Conservation (phyloP, 2,113 vertebrate genomes). For the Tachycineta bicolor region DNA sequence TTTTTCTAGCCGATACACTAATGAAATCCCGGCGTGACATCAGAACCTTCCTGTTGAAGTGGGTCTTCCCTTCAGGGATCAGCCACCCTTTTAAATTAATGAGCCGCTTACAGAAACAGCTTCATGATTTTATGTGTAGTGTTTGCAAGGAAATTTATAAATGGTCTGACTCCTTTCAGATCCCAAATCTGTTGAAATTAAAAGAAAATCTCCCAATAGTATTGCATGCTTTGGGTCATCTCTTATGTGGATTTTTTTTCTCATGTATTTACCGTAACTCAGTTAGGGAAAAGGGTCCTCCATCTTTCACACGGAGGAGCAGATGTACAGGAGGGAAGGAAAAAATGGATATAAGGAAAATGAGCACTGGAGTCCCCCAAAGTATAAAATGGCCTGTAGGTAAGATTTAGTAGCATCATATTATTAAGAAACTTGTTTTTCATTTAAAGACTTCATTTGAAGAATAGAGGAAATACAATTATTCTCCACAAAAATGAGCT, state of each 20-base stretch:
- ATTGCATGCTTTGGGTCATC: neutral
- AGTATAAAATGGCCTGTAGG: neutral
- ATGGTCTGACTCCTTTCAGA: neutral
- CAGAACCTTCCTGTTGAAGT: constrained; percentile 33
- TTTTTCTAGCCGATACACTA: constrained; percentile 11
- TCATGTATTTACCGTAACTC: neutral
- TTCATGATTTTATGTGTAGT: constrained; percentile 44
- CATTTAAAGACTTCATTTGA: neutral
- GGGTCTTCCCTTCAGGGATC: constrained; percentile 54
- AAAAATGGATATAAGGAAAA: neutral
- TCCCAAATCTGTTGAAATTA: constrained; percentile 1
- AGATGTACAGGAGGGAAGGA: neutral
- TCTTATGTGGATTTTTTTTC: neutral
- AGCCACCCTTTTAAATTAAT: constrained; percentile 60
- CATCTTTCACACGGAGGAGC: neutral
- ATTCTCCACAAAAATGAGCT: neutral
- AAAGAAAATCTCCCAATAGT: neutral
- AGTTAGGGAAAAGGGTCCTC: neutral
- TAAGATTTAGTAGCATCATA: neutral
- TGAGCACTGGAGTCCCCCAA: neutral
- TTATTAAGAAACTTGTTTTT: constrained; percentile 21
- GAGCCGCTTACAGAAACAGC: constrained; percentile 22
- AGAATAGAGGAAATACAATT: neutral
- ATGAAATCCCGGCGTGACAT: constrained; percentile 54
- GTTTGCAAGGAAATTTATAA: constrained; percentile 47